These are phyloP conservation scores for Syrrhaptes paradoxus DNA, from an alignment of 2,113 vertebrate species.

Conservation along the genomic window DNA sequence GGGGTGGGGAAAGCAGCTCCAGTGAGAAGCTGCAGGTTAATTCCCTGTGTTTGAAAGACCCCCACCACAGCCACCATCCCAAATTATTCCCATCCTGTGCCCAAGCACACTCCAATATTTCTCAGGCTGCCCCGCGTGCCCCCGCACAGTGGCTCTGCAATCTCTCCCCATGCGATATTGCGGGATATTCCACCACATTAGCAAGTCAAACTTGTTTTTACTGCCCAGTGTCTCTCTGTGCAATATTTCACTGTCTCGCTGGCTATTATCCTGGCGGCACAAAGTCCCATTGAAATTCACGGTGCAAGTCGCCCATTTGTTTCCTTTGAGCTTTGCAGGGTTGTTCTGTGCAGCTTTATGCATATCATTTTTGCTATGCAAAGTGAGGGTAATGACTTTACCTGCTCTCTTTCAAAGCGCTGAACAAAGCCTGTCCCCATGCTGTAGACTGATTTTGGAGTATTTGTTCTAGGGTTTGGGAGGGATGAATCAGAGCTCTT, in stretches of 20 bases:
- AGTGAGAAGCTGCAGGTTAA: neutral
- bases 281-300: constrained; percentile 65
- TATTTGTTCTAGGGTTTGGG: constrained; percentile 62
- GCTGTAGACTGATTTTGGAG: constrained; percentile 40
- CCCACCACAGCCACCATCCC: neutral
- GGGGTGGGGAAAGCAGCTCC: neutral
- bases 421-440: constrained; percentile 60
- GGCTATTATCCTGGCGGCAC: constrained; percentile 66
- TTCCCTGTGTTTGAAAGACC: neutral
- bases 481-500: constrained; percentile 61
- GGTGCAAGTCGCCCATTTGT: constrained; percentile 63
- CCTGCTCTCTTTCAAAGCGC: constrained; percentile 57
- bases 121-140: neutral
- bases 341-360: constrained; percentile 54
- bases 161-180: neutral
- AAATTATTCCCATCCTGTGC: neutral
- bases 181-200: neutral
- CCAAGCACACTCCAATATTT: rapidly evolving
- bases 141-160: neutral
- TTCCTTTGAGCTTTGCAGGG: constrained; percentile 65
- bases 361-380: constrained; percentile 65
- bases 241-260: constrained; percentile 55
- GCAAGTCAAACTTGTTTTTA: constrained; percentile 40
- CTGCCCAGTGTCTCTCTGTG: constrained; percentile 42
- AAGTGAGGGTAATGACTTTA: constrained; percentile 70